Base-by-base conservation (phyloP, 2,888 invertebrate genomes). In the Heliconius ethilla region DNA sequence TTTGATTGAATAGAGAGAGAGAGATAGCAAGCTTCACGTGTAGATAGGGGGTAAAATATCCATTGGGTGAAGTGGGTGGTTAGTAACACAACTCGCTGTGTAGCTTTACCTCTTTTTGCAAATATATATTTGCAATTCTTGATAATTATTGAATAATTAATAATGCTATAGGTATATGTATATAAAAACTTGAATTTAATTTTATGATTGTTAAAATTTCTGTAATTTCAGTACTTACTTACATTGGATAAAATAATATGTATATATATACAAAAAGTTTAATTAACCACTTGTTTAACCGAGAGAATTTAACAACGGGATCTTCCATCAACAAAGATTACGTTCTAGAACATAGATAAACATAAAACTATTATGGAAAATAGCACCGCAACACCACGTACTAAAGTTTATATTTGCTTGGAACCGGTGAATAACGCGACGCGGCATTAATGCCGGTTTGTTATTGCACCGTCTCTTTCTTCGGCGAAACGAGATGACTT, bases 381-480 rank as follows among this genome's bases (percentile, higher is more conserved):
- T 76, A 84, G 79, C 81, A 82, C 84, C 86, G 80, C 87, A 87
- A 37, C 15, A 11, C 70, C 40, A 62, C 25, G 74, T 27, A 40
- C 62, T 87, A 92, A 86, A 88, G 90, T 86, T 85, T 82, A 89
- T 81, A 85, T 84, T 92, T 81, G 84, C 82, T 81, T 82, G 82
- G 79, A 75, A 75, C 69, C 75, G 70, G 80, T 78, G 83, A 84
- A 86, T 86, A 88, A 88, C 88, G 87, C 85, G 83, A 87, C 86
- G 89, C 90, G 90, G 90, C 89, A 89, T 86, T 89, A 89, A 91
- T 90, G 92, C 93, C 92, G 92, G 93, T 94, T 94, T 94, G 94
- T 94, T 94, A 88, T 94, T 92, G 89, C 90, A 90, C 91, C 86
- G 86, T 93, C 94, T 92, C 94, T 88, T 86, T 93, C 93, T 87